phyloP scores from a whole-genome alignment of 2,797 vertebrate genomes.

The Lacerta viridis region DNA sequence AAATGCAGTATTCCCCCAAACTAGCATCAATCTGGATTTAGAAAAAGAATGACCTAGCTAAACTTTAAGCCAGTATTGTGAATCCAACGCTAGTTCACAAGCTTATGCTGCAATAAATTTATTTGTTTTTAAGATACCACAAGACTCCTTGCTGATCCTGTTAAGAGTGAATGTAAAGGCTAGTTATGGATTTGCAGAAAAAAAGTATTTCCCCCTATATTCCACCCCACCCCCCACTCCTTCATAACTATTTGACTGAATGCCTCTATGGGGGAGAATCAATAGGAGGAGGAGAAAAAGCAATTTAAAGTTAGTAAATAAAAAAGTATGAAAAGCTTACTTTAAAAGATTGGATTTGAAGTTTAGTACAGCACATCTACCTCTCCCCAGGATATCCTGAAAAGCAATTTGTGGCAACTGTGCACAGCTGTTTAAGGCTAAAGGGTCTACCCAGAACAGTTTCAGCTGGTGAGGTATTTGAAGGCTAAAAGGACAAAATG shows the following conservation, averaged over 20 bases:
- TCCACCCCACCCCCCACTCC: background rate
- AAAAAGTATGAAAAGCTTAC: slow-evolving; percentile 48
- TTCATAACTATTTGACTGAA: slow-evolving; percentile 52
- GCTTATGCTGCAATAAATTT: background rate
- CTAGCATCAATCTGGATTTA: no score
- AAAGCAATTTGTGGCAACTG: slow-evolving; percentile 75
- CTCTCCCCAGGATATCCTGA: slow-evolving; percentile 62
- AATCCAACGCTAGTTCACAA: background rate
- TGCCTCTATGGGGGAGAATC: slow-evolving; percentile 58
- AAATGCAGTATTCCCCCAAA: no score
- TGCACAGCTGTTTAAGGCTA: slow-evolving; percentile 53
- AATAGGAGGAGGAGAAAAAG: slow-evolving; percentile 55
- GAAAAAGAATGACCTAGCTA: no score
- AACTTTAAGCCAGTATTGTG: no score
- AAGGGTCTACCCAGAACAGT: slow-evolving; percentile 55
- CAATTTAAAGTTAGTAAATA: slow-evolving; percentile 60
- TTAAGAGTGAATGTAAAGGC: slow-evolving; percentile 43
- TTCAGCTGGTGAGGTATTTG: slow-evolving; percentile 60
- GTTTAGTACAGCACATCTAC: slow-evolving; percentile 67
- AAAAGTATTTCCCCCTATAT: slow-evolving; percentile 50
- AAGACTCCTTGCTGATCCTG: slow-evolving; percentile 42
- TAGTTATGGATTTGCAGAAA: slow-evolving; percentile 38
- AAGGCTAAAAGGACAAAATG: slow-evolving; percentile 69
- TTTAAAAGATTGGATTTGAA: slow-evolving; percentile 60
- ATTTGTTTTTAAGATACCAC: background rate